Percentiles rank a stretch among this genome's conserved stretches.
Evolutionary conservation across 2,888 invertebrate genomes (phyloP).

Genomic region (Ganaspis brasiliensis): DNA sequence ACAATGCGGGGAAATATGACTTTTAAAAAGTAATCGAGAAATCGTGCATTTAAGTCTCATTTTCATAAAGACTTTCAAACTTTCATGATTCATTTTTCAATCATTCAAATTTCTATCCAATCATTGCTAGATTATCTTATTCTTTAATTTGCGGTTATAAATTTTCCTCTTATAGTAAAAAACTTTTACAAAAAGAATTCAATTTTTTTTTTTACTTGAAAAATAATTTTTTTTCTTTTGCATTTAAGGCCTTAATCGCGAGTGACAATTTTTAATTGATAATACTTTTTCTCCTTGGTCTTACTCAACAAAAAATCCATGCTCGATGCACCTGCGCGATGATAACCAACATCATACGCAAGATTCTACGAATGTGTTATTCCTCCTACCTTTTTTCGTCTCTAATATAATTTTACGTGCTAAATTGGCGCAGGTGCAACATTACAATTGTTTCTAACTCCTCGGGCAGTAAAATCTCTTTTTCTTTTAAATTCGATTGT

Average conservation of each 20-base stretch:
- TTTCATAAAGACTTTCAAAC: too few species aligned
- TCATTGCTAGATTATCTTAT: too few species aligned
- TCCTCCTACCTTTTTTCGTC: conserved; percentile 20
- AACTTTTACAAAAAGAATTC: too few species aligned
- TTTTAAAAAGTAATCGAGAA: too few species aligned
- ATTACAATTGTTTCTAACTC: conserved; percentile 6
- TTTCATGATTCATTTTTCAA: too few species aligned
- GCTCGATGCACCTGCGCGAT: conserved; percentile 39
- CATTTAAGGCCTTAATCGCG: neutral
- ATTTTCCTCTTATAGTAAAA: too few species aligned
- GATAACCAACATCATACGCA: neutral
- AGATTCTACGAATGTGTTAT: neutral
- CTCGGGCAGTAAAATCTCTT: conserved; percentile 41
- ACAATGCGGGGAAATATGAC: conserved; percentile 3
- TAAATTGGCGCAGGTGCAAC: conserved; percentile 21
- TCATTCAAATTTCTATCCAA: too few species aligned
- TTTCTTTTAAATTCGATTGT: conserved; percentile 22
- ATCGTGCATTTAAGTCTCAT: too few species aligned
- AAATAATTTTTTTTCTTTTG: neutral
- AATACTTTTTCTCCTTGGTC: conserved; percentile 6
- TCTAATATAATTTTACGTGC: conserved; percentile 7
- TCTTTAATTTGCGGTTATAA: too few species aligned
- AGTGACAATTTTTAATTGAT: neutral
- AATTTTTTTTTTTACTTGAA: neutral
- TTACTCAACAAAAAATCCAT: conserved; percentile 30